Percentiles rank a stretch among this genome's conserved stretches.
These are phyloP conservation scores for Silurus asotus DNA, from an alignment of 2,113 vertebrate genomes.

Conservation along the genomic window DNA sequence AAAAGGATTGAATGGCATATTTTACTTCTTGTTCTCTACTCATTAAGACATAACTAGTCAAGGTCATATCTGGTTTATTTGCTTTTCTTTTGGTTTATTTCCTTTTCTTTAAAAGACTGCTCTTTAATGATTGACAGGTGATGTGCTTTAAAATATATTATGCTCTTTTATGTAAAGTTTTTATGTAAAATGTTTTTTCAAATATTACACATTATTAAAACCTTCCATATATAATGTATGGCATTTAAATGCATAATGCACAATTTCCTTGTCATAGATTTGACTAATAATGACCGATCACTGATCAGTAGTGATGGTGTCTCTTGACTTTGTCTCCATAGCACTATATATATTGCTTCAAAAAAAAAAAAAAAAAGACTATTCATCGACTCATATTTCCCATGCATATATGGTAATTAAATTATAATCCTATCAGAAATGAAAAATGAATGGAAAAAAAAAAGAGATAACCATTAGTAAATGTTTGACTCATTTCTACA, in stretches of 20 bases:
- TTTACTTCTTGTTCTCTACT: neutral
- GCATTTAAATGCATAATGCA: neutral
- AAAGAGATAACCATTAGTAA: neutral
- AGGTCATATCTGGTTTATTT: neutral
- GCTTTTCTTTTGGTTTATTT: neutral
- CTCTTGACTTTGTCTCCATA: neutral
- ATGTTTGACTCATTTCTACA: conserved; percentile 22
- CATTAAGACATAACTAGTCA: neutral
- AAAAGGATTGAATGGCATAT: neutral
- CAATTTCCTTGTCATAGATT: neutral
- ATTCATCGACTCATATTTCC: neutral
- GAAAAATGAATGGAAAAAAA: neutral
- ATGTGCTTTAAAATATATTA: neutral
- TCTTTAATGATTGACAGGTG: neutral
- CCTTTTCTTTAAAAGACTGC: neutral
- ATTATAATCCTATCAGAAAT: neutral
- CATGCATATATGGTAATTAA: neutral
- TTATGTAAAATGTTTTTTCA: neutral
- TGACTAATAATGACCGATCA: neutral
- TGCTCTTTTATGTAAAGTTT: neutral
- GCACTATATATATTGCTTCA: neutral
- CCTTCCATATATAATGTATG: neutral
- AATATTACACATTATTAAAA: neutral
- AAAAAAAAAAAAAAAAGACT: too few relatives aligned
- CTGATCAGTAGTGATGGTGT: neutral